Percentiles rank a stretch among this genome's conserved stretches.
These are phyloP conservation scores for Clarias laeviceps DNA, from an alignment of 2,797 vertebrate genomes.

Conservation along the genomic window DNA sequence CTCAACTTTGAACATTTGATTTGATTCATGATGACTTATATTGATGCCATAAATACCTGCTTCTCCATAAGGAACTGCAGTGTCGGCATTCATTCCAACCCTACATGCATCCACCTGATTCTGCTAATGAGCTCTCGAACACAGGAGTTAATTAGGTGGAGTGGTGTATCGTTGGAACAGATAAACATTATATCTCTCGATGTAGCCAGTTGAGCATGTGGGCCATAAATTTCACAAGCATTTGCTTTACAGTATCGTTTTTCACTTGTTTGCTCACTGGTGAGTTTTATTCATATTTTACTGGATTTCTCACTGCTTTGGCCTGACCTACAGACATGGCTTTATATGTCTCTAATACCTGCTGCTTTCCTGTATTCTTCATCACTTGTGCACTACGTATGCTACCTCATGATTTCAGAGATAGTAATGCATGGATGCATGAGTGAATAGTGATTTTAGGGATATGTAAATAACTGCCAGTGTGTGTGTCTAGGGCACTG, in stretches of 20 bases:
- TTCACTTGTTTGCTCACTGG: neutral
- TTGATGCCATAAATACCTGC: constrained; percentile 28
- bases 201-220: constrained; percentile 21
- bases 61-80: constrained; percentile 9
- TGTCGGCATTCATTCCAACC: constrained; percentile 26
- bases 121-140: constrained; percentile 26
- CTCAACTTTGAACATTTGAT: constrained; percentile 8
- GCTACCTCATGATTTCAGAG: neutral
- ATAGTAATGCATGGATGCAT: constrained; percentile 28
- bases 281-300: constrained; percentile 1
- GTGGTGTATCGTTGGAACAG: constrained; percentile 32
- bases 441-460: constrained; percentile 11
- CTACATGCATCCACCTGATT: constrained; percentile 31
- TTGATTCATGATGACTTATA: constrained; percentile 26
- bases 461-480: constrained; percentile 13
- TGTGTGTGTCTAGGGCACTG: constrained; percentile 65
- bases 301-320: neutral
- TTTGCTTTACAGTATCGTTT: constrained; percentile 21
- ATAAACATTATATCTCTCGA: constrained; percentile 2
- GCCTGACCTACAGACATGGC: neutral
- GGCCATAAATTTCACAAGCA: constrained; percentile 20
- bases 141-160: constrained; percentile 26
- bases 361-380: neutral
- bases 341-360: neutral
- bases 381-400: neutral